A percentile compares a stretch with the other conserved stretches of the same genome.
phyloP scores from a whole-genome alignment of 2,797 vertebrate genomes.

The Esox lucius region DNA sequence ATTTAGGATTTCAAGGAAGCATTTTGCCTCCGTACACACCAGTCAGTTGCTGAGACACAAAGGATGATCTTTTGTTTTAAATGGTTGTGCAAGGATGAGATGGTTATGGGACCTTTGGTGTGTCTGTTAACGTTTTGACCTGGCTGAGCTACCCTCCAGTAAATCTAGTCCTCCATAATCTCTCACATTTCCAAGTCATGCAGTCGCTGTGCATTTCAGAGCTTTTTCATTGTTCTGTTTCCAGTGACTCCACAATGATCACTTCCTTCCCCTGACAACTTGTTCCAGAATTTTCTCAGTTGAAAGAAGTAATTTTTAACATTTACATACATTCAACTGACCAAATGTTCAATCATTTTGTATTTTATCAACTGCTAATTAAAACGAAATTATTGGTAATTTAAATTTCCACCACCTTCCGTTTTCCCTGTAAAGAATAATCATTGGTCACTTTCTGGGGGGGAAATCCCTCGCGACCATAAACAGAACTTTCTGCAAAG shows the following conservation, averaged over 20 bases:
- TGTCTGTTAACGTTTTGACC: constrained; percentile 21
- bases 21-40: constrained; percentile 49
- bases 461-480: neutral
- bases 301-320: constrained; percentile 28
- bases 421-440: neutral
- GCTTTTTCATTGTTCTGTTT: constrained; percentile 71
- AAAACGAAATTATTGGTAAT: neutral
- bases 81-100: constrained; percentile 27
- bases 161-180: constrained; percentile 37
- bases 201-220: constrained; percentile 55
- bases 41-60: constrained; percentile 34
- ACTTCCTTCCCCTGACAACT: constrained; percentile 65
- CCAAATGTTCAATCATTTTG: neutral
- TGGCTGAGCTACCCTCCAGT: constrained; percentile 33
- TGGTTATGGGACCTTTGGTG: constrained; percentile 13
- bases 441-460: neutral
- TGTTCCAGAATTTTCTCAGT: constrained; percentile 17
- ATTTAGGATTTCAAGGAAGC: constrained; percentile 60
- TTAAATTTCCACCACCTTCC: neutral
- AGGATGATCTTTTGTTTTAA: constrained; percentile 29
- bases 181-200: constrained; percentile 55
- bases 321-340: neutral
- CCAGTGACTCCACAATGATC: constrained; percentile 52
- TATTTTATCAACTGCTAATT: neutral
- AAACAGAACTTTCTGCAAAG: constrained; percentile 6